Evolutionary conservation across 2,888 invertebrate species (phyloP), one percentile per base, ranked within the genome.

Genomic region (Hylaea fasciaria): DNA sequence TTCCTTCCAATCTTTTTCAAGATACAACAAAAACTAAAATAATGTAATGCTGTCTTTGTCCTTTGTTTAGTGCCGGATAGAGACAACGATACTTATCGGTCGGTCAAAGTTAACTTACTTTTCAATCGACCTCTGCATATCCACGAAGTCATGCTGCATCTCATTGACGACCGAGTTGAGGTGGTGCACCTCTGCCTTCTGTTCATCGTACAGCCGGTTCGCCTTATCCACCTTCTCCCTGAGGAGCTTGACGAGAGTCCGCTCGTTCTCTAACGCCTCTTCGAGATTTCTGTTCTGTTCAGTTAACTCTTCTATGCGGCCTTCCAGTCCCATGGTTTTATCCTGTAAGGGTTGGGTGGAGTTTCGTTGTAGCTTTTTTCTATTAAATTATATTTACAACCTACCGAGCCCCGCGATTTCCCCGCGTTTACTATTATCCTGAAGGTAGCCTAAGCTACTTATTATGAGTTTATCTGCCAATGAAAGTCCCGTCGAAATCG

Each of bases 241-340:
- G 8, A 94, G 73, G 1, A 92, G 91, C 71, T 78, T 83, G 70
- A 93, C 94, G 14, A 93, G 78, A 28, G 91, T 89, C 60, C 94
- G 85, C 74, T 94, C 94, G 22, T 91, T 92, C 64, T 94, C 94
- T 14, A 94, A 77, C 0, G 92, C 89, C 47, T 92, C 84, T 10
- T 80, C 74, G 50, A 94, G 73, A 62, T 92, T 92, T 62, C 83
- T 84, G 70, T 93, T 92, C 72, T 93, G 91, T 60, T 91, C 93
- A 41, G 83, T 90, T 51, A 91, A 76, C 52, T 86, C 88, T 74
- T 91, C 91, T 58, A 93, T 83, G 64, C 91, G 93, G 51, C 74
- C 86, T 80, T 90, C 86, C 43, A 87, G 73, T 14, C 86, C 87
- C 84, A 86, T 86, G 2, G 81, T 83, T 71, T 81, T 84, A 7